These are phyloP conservation scores for Pristionchus mayeri DNA, from an alignment of 2,888 invertebrate genomes.

Conservation along the genomic window DNA sequence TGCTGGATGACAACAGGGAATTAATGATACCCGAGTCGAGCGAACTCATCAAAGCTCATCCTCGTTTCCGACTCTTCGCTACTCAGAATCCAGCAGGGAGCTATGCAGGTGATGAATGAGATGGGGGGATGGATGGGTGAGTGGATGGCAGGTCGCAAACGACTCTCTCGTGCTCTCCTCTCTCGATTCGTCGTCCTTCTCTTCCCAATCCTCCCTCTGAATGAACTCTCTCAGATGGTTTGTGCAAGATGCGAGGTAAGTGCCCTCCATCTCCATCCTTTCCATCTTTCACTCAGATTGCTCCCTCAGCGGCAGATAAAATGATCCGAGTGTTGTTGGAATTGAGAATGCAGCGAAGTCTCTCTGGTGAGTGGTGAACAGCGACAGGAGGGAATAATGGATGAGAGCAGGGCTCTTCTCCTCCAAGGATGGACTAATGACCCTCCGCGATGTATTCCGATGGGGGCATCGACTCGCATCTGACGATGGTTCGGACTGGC, in stretches of 20 bases:
- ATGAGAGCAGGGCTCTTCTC: constrained; percentile 70
- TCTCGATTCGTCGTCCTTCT: constrained; percentile 97
- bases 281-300: not conserved
- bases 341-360: constrained; percentile 56
- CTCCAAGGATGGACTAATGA: constrained; percentile 72
- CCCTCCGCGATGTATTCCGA: constrained; percentile 69
- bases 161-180: constrained; percentile 94
- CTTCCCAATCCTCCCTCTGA: constrained; percentile 92
- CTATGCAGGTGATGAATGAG: constrained; percentile 83
- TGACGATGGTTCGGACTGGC: constrained; percentile 61
- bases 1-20: constrained; percentile 97
- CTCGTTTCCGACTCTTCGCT: constrained; percentile 95
- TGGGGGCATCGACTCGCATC: constrained; percentile 70
- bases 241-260: constrained; percentile 49
- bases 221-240: constrained; percentile 84
- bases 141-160: constrained; percentile 89
- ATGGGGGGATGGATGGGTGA: not conserved
- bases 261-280: not conserved
- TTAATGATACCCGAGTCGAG: constrained; percentile 97
- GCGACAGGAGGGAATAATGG: too few relatives aligned
- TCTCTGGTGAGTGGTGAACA: constrained; percentile 3
- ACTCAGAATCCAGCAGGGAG: constrained; percentile 96
- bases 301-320: constrained; percentile 65
- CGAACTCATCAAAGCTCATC: constrained; percentile 90
- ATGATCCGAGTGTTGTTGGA: constrained; percentile 72